Evolutionary conservation across 2,797 vertebrate genomes (phyloP), one percentile per base, ranked within the genome.

Genomic region (Chromobotia macracanthus): DNA sequence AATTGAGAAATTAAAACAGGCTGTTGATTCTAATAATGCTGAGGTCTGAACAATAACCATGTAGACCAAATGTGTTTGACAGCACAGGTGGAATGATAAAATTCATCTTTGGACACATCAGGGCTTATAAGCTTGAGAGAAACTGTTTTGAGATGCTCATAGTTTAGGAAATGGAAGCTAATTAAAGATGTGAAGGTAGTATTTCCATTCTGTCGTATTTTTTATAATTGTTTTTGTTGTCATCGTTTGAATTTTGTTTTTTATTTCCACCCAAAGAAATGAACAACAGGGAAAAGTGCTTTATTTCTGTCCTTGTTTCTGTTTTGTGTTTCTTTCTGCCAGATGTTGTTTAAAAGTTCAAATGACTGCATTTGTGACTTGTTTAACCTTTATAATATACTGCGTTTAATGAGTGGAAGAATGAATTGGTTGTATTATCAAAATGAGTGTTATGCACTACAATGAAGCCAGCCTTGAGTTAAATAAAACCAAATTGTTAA

Each of bases 1-100:
- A 84, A 86, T 84, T 85, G 75, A 74, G 79, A 85, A 84, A 85
- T 85, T 74, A 80, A 83, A 81, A 75, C 76, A 48, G 66, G 60
- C 64, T 53, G 78, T 82, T 79, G 79, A 86, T 81, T 71, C 72
- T 23, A 70, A 84, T 83, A 83, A 81, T 68, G 68, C 68, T 35
- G 75, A 61, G 64, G 65, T 63, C 38, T 48, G 68, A 55, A 83
- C 70, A 78, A 79, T 73, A 77, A 66, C 60, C 31, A 21, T 18
- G 60, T 86, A 74, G 60, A 61, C 50, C 19, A 13, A 19, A 71
- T 16, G 12, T 44, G 82, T 84, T 81, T 83, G 74, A 86, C 75
- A 72, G 85, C 85, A 79, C 65, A 65, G 68, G 74, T 65, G 69
- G 80, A 61, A n/a, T 19, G 82, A 85, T 80, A 78, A 84, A 55